Percentiles rank a stretch among this genome's conserved stretches.
Evolutionary conservation across 2,113 vertebrate species (phyloP).

Genomic region (Tor tambroides): DNA sequence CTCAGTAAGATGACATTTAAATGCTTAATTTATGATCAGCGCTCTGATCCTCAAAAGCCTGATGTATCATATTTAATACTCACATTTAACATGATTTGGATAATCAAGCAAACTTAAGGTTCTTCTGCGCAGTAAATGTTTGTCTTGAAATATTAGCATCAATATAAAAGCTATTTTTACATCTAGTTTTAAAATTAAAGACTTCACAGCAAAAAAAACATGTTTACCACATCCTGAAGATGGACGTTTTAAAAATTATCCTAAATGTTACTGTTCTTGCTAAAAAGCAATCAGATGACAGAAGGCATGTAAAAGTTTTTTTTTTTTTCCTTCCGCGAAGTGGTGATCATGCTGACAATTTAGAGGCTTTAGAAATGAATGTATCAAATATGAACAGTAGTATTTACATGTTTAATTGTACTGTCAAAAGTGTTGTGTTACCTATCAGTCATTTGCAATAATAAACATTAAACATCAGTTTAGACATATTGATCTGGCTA

Average conservation of each 20-base stretch:
- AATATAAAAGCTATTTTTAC: neutral
- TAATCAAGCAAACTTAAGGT: neutral
- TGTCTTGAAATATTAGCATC: neutral
- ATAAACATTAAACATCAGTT: neutral
- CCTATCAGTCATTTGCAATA: neutral
- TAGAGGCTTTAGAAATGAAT: neutral
- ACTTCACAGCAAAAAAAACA: neutral
- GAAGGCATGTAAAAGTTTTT: neutral
- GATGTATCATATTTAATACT: neutral
- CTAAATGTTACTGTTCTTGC: neutral
- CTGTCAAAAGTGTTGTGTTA: neutral
- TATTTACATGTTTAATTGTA: neutral
- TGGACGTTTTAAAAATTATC: neutral
- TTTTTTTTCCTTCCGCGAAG: neutral
- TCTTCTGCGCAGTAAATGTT: neutral
- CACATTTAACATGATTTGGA: neutral
- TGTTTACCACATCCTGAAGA: neutral
- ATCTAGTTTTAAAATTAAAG: neutral
- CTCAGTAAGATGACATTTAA: neutral
- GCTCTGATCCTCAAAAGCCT: neutral
- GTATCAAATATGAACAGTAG: neutral
- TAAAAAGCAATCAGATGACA: neutral
- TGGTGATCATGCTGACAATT: neutral
- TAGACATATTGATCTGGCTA: neutral
- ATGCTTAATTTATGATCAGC: neutral